phyloP scores from a whole-genome alignment of 2,797 vertebrate species.

The Moxostoma hubbsi region DNA sequence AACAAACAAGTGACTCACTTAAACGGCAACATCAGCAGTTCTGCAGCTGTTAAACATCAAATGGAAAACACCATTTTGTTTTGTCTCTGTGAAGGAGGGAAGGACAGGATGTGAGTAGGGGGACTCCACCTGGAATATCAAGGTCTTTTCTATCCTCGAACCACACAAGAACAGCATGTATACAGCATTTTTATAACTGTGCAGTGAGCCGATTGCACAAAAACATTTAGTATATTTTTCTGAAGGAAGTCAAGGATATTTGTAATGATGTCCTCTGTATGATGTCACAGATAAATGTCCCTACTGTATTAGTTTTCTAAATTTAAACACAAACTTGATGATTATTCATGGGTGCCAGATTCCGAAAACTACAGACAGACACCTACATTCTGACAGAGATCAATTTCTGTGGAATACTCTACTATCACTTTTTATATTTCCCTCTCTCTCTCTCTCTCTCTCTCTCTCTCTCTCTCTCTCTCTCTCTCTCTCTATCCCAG shows the following conservation, averaged over 20 bases:
- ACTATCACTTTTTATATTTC: background rate
- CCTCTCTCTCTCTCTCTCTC: conserved; percentile 34
- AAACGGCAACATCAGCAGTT: conserved; percentile 6
- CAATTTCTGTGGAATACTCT: conserved; percentile 4
- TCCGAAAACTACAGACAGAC: background rate
- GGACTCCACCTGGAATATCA: conserved; percentile 46
- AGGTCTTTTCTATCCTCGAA: conserved; percentile 41
- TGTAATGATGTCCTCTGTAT: conserved; percentile 22
- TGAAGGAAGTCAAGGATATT: no score
- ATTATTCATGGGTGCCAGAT: conserved; percentile 4
- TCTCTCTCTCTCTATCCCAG: conserved; percentile 27
- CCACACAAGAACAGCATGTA: conserved; percentile 18
- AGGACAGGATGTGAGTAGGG: conserved; percentile 47
- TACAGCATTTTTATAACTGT: background rate
- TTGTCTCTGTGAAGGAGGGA: conserved; percentile 39
- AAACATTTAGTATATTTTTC: background rate
- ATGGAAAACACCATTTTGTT: conserved; percentile 47
- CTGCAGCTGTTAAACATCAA: conserved; percentile 45
- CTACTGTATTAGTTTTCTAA: conserved; percentile 20
- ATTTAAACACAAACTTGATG: conserved; percentile 30
- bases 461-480: conserved; percentile 9
- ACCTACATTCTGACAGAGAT: conserved; percentile 13
- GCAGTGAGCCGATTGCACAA: background rate
- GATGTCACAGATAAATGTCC: conserved; percentile 17
- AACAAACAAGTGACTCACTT: conserved; percentile 48